These are phyloP conservation scores for Drosophila nr. perissopoda DNA, from an alignment of 2,888 invertebrate species.

Conservation along the genomic window DNA sequence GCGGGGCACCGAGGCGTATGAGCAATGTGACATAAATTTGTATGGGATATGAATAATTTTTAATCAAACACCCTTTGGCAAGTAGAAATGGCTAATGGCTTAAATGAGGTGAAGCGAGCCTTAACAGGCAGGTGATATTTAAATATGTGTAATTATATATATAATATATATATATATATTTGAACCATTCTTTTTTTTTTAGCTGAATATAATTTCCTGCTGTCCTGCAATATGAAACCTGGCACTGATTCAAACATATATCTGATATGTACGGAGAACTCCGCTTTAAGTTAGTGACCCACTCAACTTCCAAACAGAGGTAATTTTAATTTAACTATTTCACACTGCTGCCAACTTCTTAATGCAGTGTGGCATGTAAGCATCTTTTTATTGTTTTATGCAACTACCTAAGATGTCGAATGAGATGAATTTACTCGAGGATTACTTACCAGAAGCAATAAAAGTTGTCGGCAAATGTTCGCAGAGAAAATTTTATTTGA, in stretches of 20 bases:
- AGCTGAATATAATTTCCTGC: not conserved
- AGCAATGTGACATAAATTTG: slow-evolving; percentile 36
- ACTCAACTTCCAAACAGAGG: not conserved
- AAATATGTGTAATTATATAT: too few species aligned
- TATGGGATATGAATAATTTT: slow-evolving; percentile 10
- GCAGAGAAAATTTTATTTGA: slow-evolving; percentile 38
- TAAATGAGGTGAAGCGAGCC: not conserved
- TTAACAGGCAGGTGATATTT: not conserved
- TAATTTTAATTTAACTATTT: slow-evolving; percentile 1
- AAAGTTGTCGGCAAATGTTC: slow-evolving; percentile 31
- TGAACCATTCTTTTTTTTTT: not conserved
- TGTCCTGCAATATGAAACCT: not conserved
- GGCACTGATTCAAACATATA: not conserved
- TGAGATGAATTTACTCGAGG: slow-evolving; percentile 28
- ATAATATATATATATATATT: not conserved
- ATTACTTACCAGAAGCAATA: slow-evolving; percentile 24
- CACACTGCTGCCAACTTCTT: not conserved
- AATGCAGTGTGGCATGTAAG: slow-evolving; percentile 1
- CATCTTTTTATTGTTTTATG: slow-evolving; percentile 17
- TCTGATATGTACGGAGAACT: not conserved
- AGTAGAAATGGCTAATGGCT: not conserved
- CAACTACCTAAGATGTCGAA: slow-evolving; percentile 8
- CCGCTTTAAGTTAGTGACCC: not conserved
- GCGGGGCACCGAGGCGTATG: slow-evolving; percentile 22
- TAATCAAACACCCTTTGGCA: not conserved